Evolutionary conservation across 2,113 vertebrate genomes (phyloP).

Genomic region (Taxidea taxus): DNA sequence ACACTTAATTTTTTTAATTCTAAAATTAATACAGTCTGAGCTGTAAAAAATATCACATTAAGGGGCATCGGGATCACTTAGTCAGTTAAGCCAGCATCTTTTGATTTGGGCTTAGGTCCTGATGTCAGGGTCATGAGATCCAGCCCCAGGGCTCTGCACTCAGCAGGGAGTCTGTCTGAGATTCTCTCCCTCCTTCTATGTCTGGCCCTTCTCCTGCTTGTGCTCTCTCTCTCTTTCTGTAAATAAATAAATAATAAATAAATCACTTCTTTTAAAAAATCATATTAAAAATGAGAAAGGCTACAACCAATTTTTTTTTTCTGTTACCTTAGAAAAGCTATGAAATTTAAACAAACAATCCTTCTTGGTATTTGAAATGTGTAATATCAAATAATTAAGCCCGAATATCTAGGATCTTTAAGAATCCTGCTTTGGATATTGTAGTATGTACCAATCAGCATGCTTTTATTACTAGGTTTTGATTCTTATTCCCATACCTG

Average conservation of each 20-base stretch:
- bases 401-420: neutral
- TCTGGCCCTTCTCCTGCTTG: neutral
- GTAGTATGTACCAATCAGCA: rapidly evolving
- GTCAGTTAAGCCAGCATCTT: neutral
- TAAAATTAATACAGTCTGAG: neutral
- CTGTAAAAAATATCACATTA: slow-evolving; percentile 25
- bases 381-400: neutral
- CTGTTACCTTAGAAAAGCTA: slow-evolving; percentile 27
- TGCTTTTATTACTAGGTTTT: neutral
- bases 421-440: neutral
- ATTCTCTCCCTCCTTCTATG: neutral
- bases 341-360: slow-evolving; percentile 44
- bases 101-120: neutral
- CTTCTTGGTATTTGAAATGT: slow-evolving; percentile 47
- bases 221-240: neutral
- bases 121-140: neutral
- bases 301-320: neutral
- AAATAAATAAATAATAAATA: neutral
- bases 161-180: neutral
- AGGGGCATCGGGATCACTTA: neutral
- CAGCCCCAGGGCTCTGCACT: neutral
- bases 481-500: neutral
- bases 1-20: neutral
- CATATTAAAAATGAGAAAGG: slow-evolving; percentile 44
- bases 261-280: neutral